Evolutionary conservation across 2,888 invertebrate species (phyloP), one percentile per base, ranked within the genome.

Genomic region (Heliconius erato): DNA sequence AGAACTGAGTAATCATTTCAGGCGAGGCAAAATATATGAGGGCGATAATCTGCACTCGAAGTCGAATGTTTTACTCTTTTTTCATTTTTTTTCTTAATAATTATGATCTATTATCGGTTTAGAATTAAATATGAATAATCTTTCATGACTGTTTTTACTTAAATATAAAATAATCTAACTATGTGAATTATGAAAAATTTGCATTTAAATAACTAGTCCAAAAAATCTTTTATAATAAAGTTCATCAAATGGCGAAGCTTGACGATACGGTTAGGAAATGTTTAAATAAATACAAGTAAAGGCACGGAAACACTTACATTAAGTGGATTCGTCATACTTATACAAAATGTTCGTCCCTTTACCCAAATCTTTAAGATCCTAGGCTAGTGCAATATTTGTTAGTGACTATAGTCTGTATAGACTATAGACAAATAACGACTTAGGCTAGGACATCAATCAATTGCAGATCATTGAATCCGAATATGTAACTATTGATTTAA

Each of bases 1-100:
- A 81, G 77, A 69, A 77, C 80, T 83, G 77, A 85, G 80, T 82
- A 83, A 85, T 83, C 83, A 79, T 72, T 54, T 26, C 71, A 79
- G 74, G 83, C 71, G 69, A 79, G 81, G 67, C 77, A 78, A 65
- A 54, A 79, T 80, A 84, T 81, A 82, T 23, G 69, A 74, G 72
- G 69, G 54, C 44, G 74, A 82, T 82, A 81, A 85, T 83, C 82
- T 78, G 23, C 74, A 80, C 74, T 82, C 74, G 28, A 78, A 63
- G 44, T 77, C 44, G n/a, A 71, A 77, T 65, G n/a, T 23, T 44
- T 67, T 44, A 78, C n/a, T 26, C 28, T 40, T 35, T 76, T 23
- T 28, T 5, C 0, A 23, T 59, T 76, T 59, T 54, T 54, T 54
- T 59, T n/a, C 32, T 35, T 76, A 6, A 59, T 59, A 76, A 23